These are phyloP conservation scores for Mesitornis unicolor DNA, from an alignment of 2,113 vertebrate genomes.

Conservation along the genomic window DNA sequence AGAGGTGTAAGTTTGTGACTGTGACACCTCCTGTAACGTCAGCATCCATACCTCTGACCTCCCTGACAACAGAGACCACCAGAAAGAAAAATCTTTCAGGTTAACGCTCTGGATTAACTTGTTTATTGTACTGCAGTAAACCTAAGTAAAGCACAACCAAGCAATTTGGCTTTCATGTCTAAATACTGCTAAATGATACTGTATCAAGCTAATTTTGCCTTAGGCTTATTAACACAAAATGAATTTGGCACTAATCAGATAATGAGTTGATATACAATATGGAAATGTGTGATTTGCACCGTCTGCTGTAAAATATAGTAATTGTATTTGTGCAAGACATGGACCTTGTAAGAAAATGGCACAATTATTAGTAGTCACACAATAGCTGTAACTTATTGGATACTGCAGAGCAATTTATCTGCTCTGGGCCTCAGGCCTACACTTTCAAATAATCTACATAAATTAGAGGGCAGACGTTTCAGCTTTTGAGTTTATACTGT, in stretches of 20 bases:
- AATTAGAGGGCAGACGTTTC: background rate
- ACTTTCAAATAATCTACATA: background rate
- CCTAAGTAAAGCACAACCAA: background rate
- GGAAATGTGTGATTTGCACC: constrained; percentile 48
- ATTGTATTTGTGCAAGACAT: background rate
- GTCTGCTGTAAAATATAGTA: constrained; percentile 27
- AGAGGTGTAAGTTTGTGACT: background rate
- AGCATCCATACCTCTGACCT: background rate
- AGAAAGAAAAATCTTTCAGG: background rate
- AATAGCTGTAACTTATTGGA: background rate
- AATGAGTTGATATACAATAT: constrained; percentile 29
- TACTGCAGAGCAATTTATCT: background rate
- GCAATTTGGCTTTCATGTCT: constrained; percentile 4
- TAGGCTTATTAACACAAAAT: constrained; percentile 62
- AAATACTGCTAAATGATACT: constrained; percentile 65
- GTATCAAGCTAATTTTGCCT: constrained; percentile 66
- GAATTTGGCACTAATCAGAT: constrained; percentile 51
- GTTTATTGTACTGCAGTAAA: background rate
- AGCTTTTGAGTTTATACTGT: background rate
- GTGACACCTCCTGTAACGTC: background rate
- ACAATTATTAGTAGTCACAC: background rate
- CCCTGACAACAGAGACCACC: background rate
- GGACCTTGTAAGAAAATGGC: background rate
- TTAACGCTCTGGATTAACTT: background rate
- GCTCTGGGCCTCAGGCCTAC: background rate